phyloP scores from a whole-genome alignment of 2,113 vertebrate genomes.

The Sterna hirundo region DNA sequence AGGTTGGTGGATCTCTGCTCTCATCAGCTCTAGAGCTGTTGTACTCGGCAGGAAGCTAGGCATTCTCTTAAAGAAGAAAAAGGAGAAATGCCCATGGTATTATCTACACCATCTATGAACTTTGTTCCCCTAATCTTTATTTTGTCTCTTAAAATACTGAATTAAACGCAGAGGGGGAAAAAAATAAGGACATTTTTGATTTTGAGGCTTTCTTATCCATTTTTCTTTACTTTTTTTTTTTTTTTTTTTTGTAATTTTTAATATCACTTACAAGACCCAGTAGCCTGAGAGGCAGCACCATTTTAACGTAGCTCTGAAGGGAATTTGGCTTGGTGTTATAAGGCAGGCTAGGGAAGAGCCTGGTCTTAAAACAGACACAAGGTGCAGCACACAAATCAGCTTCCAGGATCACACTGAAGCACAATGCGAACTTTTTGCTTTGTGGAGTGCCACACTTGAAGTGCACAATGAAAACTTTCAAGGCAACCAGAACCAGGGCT shows the following conservation, averaged over 20 bases:
- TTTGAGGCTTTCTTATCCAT: not conserved
- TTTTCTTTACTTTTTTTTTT: not conserved
- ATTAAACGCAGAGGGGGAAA: not conserved
- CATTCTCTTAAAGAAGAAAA: not conserved
- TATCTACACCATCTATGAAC: not conserved
- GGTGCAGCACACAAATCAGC: not conserved
- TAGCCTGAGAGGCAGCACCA: not conserved
- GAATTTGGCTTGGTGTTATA: not conserved
- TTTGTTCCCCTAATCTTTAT: not conserved
- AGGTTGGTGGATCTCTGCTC: not conserved
- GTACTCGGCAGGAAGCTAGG: not conserved
- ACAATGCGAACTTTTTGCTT: not conserved
- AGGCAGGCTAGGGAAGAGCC: not conserved
- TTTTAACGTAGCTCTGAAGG: not conserved
- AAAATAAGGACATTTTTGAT: not conserved
- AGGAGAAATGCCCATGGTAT: not conserved
- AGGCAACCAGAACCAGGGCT: not conserved
- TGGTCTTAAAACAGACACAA: not conserved
- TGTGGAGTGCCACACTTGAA: not conserved
- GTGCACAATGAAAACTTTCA: not conserved
- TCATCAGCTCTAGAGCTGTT: not conserved
- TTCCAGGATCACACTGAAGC: not conserved
- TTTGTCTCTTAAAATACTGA: not conserved
- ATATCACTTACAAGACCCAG: not conserved
- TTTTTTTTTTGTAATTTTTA: not conserved